Percentiles rank a stretch among this genome's conserved stretches.
These are phyloP conservation scores for Sesia apiformis DNA, from an alignment of 2,888 invertebrate species.

Conservation along the genomic window DNA sequence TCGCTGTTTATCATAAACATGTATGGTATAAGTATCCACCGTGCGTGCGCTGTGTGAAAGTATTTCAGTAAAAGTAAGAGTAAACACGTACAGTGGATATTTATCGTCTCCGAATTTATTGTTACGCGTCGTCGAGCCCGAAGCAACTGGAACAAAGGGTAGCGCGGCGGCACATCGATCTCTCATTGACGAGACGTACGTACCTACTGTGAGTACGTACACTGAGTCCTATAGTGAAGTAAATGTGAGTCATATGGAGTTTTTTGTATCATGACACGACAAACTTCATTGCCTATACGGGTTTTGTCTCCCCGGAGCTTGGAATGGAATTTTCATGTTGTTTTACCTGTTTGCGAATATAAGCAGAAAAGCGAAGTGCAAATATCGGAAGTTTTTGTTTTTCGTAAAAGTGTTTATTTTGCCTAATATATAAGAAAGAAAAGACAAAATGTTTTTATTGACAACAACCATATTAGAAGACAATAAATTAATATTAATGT, in stretches of 20 bases:
- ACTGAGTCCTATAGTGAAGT: no score
- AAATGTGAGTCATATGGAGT: no score
- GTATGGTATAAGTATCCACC: no score
- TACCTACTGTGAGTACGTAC: no score
- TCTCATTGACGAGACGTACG: conserved; percentile 4
- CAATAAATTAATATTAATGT: no score
- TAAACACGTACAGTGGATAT: conserved; percentile 21
- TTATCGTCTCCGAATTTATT: conserved; percentile 19
- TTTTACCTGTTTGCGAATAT: background rate
- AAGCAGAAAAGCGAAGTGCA: background rate
- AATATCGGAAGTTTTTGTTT: no score
- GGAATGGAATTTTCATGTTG: conserved; percentile 5
- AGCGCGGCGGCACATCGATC: conserved; percentile 5
- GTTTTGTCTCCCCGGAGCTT: conserved; percentile 1
- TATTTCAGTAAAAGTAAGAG: conserved; percentile 15
- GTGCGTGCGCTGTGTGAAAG: background rate
- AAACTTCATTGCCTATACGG: background rate
- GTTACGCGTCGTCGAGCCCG: conserved; percentile 1
- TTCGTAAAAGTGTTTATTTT: no score
- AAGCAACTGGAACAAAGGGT: background rate
- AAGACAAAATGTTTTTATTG: no score
- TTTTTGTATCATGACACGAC: background rate
- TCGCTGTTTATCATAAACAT: no score
- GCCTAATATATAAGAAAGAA: no score
- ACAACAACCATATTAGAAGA: no score